These are phyloP conservation scores for Nowickia ferox DNA, from an alignment of 2,888 invertebrate genomes.

Conservation along the genomic window DNA sequence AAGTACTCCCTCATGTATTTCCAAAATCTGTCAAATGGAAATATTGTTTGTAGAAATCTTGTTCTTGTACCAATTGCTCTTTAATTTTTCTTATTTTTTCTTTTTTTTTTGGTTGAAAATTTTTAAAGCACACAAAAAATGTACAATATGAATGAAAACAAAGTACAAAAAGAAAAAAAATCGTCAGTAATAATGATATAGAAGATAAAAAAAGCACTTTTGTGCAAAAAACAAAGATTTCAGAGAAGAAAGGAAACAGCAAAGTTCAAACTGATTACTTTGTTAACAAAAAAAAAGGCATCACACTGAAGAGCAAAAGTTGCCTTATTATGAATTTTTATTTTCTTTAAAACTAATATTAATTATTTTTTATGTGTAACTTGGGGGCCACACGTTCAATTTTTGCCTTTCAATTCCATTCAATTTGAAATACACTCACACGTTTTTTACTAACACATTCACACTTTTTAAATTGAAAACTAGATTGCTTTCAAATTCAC, in stretches of 20 bases:
- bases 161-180: constrained; percentile 8
- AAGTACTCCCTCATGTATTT: constrained; percentile 56
- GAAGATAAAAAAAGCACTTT: background rate
- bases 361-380: too few relatives aligned
- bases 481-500: too few relatives aligned
- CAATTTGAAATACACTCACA: too few relatives aligned
- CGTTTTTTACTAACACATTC: too few relatives aligned
- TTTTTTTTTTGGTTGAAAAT: constrained; percentile 17
- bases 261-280: constrained; percentile 37
- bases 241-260: constrained; percentile 12
- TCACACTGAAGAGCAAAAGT: background rate
- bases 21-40: constrained; percentile 67
- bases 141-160: constrained; percentile 15
- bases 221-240: constrained; percentile 5
- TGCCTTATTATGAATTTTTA: background rate
- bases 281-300: background rate
- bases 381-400: too few relatives aligned
- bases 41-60: constrained; percentile 39
- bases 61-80: constrained; percentile 17
- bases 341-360: background rate
- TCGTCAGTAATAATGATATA: constrained; percentile 1
- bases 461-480: too few relatives aligned
- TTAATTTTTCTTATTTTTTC: constrained; percentile 10
- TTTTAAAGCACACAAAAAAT: constrained; percentile 4
- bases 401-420: too few relatives aligned